Base-by-base conservation (phyloP, 2,888 invertebrate species). In the Meteorus cinctellus region DNA sequence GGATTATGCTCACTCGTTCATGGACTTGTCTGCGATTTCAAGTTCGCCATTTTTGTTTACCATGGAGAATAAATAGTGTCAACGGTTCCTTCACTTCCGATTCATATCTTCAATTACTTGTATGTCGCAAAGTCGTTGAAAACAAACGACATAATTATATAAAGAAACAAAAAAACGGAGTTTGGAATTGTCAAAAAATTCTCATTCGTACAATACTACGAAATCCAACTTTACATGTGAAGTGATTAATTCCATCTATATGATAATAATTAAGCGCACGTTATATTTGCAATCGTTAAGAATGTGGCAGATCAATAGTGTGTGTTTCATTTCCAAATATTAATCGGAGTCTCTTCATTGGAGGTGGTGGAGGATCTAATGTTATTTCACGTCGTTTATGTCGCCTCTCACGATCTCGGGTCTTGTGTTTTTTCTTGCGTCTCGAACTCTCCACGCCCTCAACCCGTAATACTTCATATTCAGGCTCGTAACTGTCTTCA, bases 261-360 rank as follows among this genome's bases (percentile, higher is more conserved):
- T 34, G 29, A 65, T 55, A 70, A 29, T 74, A 63, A 63, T 66
- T 14, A 68, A 63, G 36, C 59, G 51, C 76, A 55, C 71, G 59
- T 76, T 71, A 65, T 45, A 79, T 79, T 84, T 83, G 81, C 81
- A 82, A 82, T 82, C 83, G 88, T 89, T 89, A 89, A 90, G 93
- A 93, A 91, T 94, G 92, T 90, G 96, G 96, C 91, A 97, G 93
- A 91, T 96, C 95, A 88, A 96, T 96, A 87, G 96, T 96, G 87
- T 94, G 95, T 87, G 95, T 95, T 90, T 97, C 97, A 89, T 96
- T 96, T 83, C 97, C 96, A 86, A 97, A 95, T 86, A 96, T 96
- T 86, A 97, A 92, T 86, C 96, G 93, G 88, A 97, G 91, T 86
- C 97, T 93, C 90, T 97, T 97, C 93, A 95, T 94, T 70, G 95